Evolutionary conservation across 92 coral and sea anemone genomes (phyloP).

Genomic region (Galaxea fascicularis): DNA sequence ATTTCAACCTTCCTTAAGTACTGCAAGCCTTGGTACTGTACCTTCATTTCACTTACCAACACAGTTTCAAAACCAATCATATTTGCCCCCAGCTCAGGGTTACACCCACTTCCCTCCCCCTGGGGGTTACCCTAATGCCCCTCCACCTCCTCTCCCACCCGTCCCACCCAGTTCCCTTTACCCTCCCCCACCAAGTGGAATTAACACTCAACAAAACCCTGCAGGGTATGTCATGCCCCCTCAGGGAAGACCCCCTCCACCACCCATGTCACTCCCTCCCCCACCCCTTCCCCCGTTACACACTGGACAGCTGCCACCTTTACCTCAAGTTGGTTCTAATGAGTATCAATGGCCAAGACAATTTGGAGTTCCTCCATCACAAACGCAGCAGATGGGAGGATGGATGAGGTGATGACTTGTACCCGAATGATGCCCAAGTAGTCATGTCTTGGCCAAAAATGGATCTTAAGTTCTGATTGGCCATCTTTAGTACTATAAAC

Average conservation of each 20-base stretch:
- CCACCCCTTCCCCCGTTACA: conserved; percentile 78
- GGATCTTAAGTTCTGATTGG: too few species aligned
- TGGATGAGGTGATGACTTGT: conserved; percentile 84
- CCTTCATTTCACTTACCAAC: conserved; percentile 69
- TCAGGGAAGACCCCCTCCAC: conserved; percentile 63
- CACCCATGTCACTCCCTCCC: conserved; percentile 81
- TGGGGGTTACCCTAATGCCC: conserved; percentile 53
- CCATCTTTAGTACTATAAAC: too few species aligned
- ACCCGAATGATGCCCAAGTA: too few species aligned
- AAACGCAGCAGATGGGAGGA: conserved; percentile 88
- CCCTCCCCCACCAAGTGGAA: conserved; percentile 77
- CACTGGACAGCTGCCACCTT: conserved; percentile 77
- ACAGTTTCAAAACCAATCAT: conserved; percentile 75
- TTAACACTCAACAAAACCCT: conserved; percentile 72
- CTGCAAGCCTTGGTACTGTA: conserved; percentile 45
- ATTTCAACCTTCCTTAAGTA: conserved; percentile 30
- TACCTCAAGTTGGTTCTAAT: conserved; percentile 58
- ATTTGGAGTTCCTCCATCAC: conserved; percentile 82
- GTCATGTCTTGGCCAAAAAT: too few species aligned
- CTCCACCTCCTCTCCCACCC: conserved; percentile 79
- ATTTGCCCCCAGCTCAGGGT: conserved; percentile 75
- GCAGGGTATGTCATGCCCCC: conserved; percentile 79
- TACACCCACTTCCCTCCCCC: conserved; percentile 63
- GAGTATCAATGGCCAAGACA: conserved; percentile 88
- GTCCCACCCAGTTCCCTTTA: conserved; percentile 67